A percentile compares a stretch with the other conserved stretches of the same genome.
Conservation (phyloP, 2,113 vertebrate species). For the Solea senegalensis region DNA sequence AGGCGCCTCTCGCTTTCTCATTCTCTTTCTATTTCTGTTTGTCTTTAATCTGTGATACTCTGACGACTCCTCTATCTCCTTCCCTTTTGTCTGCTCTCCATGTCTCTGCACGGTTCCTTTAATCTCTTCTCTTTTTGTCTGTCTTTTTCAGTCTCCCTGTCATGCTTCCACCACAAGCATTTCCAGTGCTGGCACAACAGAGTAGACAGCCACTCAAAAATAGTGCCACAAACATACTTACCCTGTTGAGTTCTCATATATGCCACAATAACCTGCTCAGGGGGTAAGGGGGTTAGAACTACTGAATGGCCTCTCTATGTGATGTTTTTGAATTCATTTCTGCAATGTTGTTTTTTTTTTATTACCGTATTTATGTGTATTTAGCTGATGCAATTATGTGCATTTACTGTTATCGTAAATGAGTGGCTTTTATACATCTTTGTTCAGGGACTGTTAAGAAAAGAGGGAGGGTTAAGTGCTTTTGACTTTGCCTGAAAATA, state of each 20-base stretch:
- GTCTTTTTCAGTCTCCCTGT: conserved; percentile 41
- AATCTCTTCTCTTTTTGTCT: background rate
- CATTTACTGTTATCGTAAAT: conserved; percentile 6
- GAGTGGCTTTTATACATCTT: conserved; percentile 3
- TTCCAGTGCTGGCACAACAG: conserved; percentile 66
- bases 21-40: conserved; percentile 10
- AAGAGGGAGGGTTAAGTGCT: background rate
- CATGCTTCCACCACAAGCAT: conserved; percentile 70
- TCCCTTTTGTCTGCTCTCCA: conserved; percentile 28
- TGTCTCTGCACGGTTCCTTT: background rate
- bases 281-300: conserved; percentile 42
- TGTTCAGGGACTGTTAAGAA: background rate
- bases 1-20: background rate
- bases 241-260: conserved; percentile 75
- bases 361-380: conserved; percentile 5
- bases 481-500: background rate
- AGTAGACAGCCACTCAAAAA: conserved; percentile 68
- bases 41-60: conserved; percentile 9
- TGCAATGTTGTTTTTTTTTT: conserved; percentile 27
- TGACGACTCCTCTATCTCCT: conserved; percentile 14
- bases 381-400: conserved; percentile 8
- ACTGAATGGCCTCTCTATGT: conserved; percentile 21
- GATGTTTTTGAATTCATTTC: conserved; percentile 23
- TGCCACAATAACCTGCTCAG: conserved; percentile 71
- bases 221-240: conserved; percentile 76